A percentile compares a stretch with the other conserved stretches of the same genome.
Conservation (phyloP, 1,140 invertebrate species). For the Thalassaphorura encarpata region DNA sequence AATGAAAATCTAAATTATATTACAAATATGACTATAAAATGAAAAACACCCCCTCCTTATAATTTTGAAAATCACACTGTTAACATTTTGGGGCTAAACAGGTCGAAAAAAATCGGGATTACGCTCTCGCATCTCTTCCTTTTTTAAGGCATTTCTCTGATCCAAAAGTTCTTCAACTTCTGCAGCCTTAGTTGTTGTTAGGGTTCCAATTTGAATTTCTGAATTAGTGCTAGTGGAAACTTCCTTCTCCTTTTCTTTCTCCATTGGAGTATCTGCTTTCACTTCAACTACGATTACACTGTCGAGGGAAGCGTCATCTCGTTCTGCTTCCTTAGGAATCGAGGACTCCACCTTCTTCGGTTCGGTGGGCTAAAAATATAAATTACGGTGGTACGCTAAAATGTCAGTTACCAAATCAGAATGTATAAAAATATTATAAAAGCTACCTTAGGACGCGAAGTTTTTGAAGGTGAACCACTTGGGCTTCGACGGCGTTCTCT, state of each 20-base stretch:
- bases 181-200: constrained; percentile 16
- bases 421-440: too few relatives aligned
- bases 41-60: too few relatives aligned
- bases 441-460: too few relatives aligned
- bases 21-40: too few relatives aligned
- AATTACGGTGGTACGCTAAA: too few relatives aligned
- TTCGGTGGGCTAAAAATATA: too few relatives aligned
- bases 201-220: constrained; percentile 15
- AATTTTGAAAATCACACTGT: too few relatives aligned
- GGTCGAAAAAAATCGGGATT: constrained; percentile 30
- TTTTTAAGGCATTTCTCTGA: constrained; percentile 28
- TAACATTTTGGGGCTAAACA: too few relatives aligned
- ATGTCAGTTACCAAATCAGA: not conserved
- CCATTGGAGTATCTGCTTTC: not conserved
- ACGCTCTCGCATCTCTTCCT: constrained; percentile 30
- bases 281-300: not conserved
- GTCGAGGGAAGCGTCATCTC: not conserved
- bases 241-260: not conserved
- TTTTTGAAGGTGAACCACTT: too few relatives aligned
- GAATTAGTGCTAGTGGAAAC: not conserved
- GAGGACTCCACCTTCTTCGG: constrained; percentile 8
- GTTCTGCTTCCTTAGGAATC: constrained; percentile 6
- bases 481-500: too few relatives aligned
- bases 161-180: constrained; percentile 29
- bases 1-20: too few relatives aligned